Percentiles rank a stretch among this genome's conserved stretches.
Conservation (phyloP, 2,113 vertebrate genomes). For the Phylloscopus trochilus region DNA sequence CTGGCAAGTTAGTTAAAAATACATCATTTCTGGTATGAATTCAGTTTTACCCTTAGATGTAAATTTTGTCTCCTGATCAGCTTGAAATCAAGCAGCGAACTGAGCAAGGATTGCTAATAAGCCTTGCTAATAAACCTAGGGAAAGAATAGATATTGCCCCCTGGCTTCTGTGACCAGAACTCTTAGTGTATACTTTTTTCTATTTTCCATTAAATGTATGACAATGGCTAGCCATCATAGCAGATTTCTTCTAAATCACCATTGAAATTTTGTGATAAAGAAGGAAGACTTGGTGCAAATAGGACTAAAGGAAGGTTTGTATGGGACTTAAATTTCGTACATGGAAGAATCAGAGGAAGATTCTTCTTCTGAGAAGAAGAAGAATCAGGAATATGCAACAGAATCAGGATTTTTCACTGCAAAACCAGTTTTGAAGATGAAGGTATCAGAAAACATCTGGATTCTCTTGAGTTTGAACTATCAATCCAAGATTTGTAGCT, state of each 20-base stretch:
- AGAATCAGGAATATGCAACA: background rate
- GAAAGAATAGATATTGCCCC: background rate
- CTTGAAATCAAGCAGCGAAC: background rate
- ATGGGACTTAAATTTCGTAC: accelerated
- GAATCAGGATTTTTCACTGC: background rate
- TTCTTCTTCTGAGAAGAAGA: too few relatives aligned
- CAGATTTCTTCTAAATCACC: background rate
- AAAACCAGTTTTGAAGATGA: background rate
- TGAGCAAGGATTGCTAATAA: background rate
- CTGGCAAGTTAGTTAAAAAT: background rate
- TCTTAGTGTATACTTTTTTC: background rate
- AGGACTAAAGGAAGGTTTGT: background rate
- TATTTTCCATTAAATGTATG: background rate
- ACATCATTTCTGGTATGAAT: background rate
- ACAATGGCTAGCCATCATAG: background rate
- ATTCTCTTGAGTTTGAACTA: background rate
- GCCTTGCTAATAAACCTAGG: background rate
- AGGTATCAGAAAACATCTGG: background rate
- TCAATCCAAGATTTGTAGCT: background rate
- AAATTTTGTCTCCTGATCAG: background rate
- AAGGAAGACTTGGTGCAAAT: background rate
- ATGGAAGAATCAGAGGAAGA: background rate
- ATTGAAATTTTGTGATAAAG: background rate
- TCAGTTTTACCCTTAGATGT: background rate
- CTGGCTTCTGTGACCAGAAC: background rate